These are phyloP conservation scores for Caradrina kadenii DNA, from an alignment of 2,888 invertebrate species.

Conservation along the genomic window DNA sequence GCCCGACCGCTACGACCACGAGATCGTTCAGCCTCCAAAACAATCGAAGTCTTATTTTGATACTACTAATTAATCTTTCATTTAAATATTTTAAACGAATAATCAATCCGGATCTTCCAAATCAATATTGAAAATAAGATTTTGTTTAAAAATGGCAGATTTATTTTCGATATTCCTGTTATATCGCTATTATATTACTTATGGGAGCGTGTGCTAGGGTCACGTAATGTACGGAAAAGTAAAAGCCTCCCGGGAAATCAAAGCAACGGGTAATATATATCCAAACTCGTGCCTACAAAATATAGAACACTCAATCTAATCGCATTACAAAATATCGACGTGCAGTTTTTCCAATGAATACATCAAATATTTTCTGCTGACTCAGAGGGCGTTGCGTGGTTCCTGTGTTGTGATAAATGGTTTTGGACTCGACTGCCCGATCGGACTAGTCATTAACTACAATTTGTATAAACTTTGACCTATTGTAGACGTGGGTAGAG, in stretches of 20 bases:
- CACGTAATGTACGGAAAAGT: conserved; percentile 42
- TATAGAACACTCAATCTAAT: conserved; percentile 33
- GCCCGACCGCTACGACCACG: neutral
- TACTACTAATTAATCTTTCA: too few relatives aligned
- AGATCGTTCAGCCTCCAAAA: neutral
- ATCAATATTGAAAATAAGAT: neutral
- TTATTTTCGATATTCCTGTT: conserved; percentile 11
- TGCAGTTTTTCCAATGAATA: conserved; percentile 43
- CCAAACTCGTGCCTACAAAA: conserved; percentile 8
- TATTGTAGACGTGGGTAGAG: conserved; percentile 73
- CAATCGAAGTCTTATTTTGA: neutral
- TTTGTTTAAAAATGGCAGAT: neutral
- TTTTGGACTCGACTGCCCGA: conserved; percentile 58
- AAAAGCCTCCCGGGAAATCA: conserved; percentile 53
- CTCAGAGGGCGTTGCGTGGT: conserved; percentile 65
- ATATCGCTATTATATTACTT: conserved; percentile 17
- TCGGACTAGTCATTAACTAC: conserved; percentile 78
- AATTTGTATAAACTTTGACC: conserved; percentile 79
- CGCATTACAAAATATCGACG: conserved; percentile 34
- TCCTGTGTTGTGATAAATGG: conserved; percentile 81
- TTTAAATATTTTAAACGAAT: neutral
- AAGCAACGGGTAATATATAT: conserved; percentile 41
- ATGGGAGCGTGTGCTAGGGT: conserved; percentile 7
- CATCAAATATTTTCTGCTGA: conserved; percentile 54
- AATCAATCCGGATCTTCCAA: neutral